phyloP scores from a whole-genome alignment of 2,888 invertebrate species.

The Chymomyza procnemis region DNA sequence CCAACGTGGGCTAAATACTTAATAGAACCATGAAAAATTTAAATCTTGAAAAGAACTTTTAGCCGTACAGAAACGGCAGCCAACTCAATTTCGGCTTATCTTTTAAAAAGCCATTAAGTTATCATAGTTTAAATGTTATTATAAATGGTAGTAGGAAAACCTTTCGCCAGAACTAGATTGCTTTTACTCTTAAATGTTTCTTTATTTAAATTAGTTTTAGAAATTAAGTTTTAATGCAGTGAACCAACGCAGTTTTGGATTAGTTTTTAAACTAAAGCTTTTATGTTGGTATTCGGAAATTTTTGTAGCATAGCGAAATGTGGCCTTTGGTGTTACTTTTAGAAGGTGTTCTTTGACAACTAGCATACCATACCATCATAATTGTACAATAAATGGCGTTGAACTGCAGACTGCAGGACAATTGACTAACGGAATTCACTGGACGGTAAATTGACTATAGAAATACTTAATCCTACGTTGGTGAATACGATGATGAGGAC shows the following conservation, averaged over 20 bases:
- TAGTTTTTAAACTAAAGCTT: too few relatives aligned
- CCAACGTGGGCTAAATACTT: constrained; percentile 22
- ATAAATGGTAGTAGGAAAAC: background rate
- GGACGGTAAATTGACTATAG: too few relatives aligned
- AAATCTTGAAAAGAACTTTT: background rate
- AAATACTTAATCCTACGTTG: too few relatives aligned
- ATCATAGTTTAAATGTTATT: background rate
- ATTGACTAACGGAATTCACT: too few relatives aligned
- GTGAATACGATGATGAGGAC: too few relatives aligned
- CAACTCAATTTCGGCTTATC: background rate
- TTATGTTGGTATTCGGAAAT: too few relatives aligned
- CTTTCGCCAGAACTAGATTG: background rate
- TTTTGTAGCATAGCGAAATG: too few relatives aligned
- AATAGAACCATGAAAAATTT: background rate
- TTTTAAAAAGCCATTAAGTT: background rate
- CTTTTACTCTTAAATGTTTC: background rate
- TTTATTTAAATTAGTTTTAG: background rate
- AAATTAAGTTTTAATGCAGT: background rate
- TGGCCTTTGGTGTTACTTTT: too few relatives aligned
- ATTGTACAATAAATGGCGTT: too few relatives aligned
- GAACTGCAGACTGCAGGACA: too few relatives aligned
- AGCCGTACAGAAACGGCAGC: background rate
- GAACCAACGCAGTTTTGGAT: background rate
- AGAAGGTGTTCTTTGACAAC: too few relatives aligned
- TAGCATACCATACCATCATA: too few relatives aligned